Evolutionary conservation across 2,113 vertebrate genomes (phyloP), one percentile per base, ranked within the genome.

Genomic region (Silurus glanis): DNA sequence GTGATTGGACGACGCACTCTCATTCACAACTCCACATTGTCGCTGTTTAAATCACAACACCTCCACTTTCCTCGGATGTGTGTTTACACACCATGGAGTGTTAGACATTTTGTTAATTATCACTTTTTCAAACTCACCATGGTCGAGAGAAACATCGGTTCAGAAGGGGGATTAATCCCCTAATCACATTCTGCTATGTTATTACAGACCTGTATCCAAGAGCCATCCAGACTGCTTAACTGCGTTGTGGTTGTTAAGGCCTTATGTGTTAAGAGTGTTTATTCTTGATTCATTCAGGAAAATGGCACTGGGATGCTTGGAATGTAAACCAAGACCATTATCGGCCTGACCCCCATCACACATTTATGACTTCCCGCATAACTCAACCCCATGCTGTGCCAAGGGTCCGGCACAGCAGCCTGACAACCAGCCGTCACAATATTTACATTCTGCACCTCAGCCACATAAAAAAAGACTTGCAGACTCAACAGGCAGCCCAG

Each of bases 391-490:
- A 88, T 91, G 92, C 94, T 93, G 89, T 80, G 80, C 89, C 92
- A 90, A 49, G 87, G 83, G 84, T 90, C 91, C 91, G 59, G 75
- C 88, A 64, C 91, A 87, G 91, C 91, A 92, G 90, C 92, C 94
- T 93, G 94, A 93, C 94, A 93, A 88, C 89, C 90, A 87, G 76
- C 84, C 90, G 89, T 95, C 96, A 96, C 94, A 97, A 97, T 96
- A 97, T 97, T 97, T 97, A 95, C 95, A 95, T 94, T 93, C 90
- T 96, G 84, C 82, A 90, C 82, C 89, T 84, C 67, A 51, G 28
- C 96, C 91, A 76, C 86, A 91, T 86, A 91, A 93, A 94, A 93
- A 90, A 94, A 92, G 95, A 93, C 93, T 91, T 93, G 89, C 91
- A 94, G 94, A 93, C 92, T 96, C 94, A 95, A 92, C 91, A 95